A percentile compares a stretch with the other conserved stretches of the same genome.
phyloP scores from a whole-genome alignment of 2,797 vertebrate genomes.

The Epinephelus coioides region DNA sequence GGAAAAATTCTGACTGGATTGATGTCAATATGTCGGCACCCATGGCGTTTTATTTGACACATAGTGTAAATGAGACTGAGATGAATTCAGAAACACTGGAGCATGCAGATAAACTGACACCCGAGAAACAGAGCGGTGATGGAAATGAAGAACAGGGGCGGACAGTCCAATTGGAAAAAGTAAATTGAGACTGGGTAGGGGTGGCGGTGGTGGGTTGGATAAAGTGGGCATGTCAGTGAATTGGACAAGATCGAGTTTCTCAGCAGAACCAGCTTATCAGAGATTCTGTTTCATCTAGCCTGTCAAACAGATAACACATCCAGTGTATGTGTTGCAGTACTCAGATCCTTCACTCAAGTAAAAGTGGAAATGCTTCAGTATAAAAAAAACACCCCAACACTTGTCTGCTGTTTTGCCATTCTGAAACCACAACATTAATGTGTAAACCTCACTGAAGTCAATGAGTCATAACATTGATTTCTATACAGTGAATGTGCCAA shows the following conservation, averaged over 20 bases:
- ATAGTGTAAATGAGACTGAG: constrained; percentile 19
- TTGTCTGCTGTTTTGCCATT: neutral
- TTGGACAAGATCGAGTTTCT: constrained; percentile 39
- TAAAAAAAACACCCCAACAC: fast-evolving
- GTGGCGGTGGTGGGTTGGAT: neutral
- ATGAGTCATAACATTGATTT: neutral
- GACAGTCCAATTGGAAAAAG: constrained; percentile 48
- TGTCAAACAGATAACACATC: neutral
- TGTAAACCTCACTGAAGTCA: neutral
- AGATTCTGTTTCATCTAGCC: constrained; percentile 51
- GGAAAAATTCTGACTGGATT: constrained; percentile 7
- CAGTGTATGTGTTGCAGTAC: neutral
- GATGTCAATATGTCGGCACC: constrained; percentile 1
- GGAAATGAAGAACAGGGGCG: constrained; percentile 36
- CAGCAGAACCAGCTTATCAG: constrained; percentile 37
- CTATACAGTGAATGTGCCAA: neutral
- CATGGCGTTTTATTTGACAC: constrained; percentile 33
- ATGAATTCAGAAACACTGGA: constrained; percentile 15
- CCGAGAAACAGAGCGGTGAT: constrained; percentile 27
- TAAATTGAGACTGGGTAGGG: constrained; percentile 37
- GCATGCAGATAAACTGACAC: constrained; percentile 42
- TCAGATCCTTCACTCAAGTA: neutral
- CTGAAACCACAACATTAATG: neutral
- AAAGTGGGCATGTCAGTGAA: constrained; percentile 40
- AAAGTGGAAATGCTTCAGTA: neutral